Evolutionary conservation across 2,888 invertebrate species (phyloP), one percentile per base, ranked within the genome.

Genomic region (Melanchra persicariae): DNA sequence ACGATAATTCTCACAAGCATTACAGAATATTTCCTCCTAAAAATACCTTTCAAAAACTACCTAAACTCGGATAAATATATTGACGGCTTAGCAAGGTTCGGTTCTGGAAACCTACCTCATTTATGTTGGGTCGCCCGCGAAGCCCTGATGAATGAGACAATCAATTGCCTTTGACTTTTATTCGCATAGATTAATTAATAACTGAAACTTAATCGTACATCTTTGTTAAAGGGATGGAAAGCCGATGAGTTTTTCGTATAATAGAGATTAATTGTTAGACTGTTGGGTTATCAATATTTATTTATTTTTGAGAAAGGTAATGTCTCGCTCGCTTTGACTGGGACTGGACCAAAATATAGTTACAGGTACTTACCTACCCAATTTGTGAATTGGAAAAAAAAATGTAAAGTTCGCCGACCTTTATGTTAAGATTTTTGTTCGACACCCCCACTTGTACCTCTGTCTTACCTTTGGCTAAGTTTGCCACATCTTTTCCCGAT

Each of bases 161-260:
- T 80, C 64, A 67, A 80, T 83, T 65, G 77, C 64, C 51, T 74
- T 70, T 83, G 83, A 82, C 83, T 77, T 82, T 80, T 77, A 80
- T 83, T 52, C 66, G 81, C 55, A 65, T 66, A 81, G 74, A 83
- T 77, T 77, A 80, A 83, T 77, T 83, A 83, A 71, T 83, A 77
- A 67, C 60, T n/a, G 22, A 52, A 59, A 70, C 52, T 70, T 70
- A 73, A 69, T 47, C 66, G 49, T 83, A 71, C 45, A 60, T 80
- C 60, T 74, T 80, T 74, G 69, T 83, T 80, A 69, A 70, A 67
- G 54, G 47, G 52, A 34, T 60, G 19, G 26, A 62, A 55, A 60
- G n/a, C 60, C 55, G 47, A 57, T 59, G 68, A 63, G 37, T 60
- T 67, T 63, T 64, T 45, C 22, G 30, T 66, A 72, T 67, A 37